Evolutionary conservation across 2,113 vertebrate species (phyloP).

Genomic region (Candoia aspera): DNA sequence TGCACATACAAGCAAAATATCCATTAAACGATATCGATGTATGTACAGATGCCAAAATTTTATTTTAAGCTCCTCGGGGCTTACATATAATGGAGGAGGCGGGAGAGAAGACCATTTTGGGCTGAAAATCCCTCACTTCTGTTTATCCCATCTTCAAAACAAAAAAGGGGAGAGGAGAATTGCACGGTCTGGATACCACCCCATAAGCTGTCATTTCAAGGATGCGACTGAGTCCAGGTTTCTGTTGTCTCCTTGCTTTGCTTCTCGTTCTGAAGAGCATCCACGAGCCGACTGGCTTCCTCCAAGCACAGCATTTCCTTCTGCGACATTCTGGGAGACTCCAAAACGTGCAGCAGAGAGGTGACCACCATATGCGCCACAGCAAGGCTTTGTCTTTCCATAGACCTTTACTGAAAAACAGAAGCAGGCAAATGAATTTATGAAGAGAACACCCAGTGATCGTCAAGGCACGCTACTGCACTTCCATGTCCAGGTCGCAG

Average conservation of each 20-base stretch:
- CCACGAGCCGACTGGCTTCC: constrained; percentile 27
- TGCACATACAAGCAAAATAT: constrained; percentile 45
- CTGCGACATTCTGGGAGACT: constrained; percentile 48
- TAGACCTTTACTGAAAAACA: constrained; percentile 63
- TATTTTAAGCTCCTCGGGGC: constrained; percentile 49
- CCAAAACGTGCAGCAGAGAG: constrained; percentile 41
- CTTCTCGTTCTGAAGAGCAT: constrained; percentile 45
- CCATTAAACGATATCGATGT: constrained; percentile 48
- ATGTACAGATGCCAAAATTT: constrained; percentile 57
- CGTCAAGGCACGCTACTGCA: no score
- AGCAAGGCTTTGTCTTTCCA: constrained; percentile 37
- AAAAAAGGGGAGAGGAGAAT: background rate
- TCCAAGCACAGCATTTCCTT: constrained; percentile 37
- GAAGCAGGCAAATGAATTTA: constrained; percentile 39
- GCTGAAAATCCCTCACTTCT: background rate
- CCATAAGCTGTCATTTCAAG: background rate
- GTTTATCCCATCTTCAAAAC: background rate
- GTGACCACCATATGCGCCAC: constrained; percentile 42
- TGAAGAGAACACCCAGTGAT: background rate
- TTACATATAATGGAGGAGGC: background rate
- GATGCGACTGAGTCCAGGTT: background rate
- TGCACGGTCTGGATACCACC: constrained; percentile 6
- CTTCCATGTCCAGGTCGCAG: background rate
- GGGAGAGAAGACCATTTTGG: constrained; percentile 24
- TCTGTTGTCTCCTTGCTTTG: constrained; percentile 11